phyloP scores from a whole-genome alignment of 2,113 vertebrate species.

The Zingel zingel region DNA sequence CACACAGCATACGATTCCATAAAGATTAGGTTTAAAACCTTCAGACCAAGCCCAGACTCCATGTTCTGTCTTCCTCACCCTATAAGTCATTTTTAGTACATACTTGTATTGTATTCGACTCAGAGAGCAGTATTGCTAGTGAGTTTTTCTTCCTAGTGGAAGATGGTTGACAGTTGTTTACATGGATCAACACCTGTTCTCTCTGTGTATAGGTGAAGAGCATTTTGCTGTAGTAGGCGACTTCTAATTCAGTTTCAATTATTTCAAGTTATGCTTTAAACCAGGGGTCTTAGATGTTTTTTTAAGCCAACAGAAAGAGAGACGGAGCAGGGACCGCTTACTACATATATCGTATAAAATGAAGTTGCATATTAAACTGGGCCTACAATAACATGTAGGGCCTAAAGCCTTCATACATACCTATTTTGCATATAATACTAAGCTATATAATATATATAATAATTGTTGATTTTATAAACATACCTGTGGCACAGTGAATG shows the following conservation, averaged over 20 bases:
- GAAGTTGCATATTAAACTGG: too few relatives aligned
- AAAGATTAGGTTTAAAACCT: conserved; percentile 36
- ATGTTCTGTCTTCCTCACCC: neutral
- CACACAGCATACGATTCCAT: neutral
- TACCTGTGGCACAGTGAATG: too few relatives aligned
- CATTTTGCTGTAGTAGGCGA: neutral
- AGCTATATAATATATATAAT: too few relatives aligned
- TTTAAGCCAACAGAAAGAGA: too few relatives aligned
- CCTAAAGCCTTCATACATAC: too few relatives aligned
- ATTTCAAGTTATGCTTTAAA: too few relatives aligned
- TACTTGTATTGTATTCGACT: neutral
- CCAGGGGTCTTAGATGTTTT: too few relatives aligned
- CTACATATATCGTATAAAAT: too few relatives aligned
- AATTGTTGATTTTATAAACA: too few relatives aligned
- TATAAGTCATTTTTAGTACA: conserved; percentile 15
- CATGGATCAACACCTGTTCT: neutral
- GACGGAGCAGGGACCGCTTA: too few relatives aligned
- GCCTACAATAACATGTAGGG: too few relatives aligned
- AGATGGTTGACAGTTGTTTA: neutral
- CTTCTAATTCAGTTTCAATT: neutral
- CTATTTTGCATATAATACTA: too few relatives aligned
- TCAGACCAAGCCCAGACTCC: neutral
- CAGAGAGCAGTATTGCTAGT: neutral
- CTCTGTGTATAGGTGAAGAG: neutral
- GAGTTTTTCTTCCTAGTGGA: neutral